phyloP scores from a whole-genome alignment of 2,113 vertebrate genomes.

The Mus spicilegus region DNA sequence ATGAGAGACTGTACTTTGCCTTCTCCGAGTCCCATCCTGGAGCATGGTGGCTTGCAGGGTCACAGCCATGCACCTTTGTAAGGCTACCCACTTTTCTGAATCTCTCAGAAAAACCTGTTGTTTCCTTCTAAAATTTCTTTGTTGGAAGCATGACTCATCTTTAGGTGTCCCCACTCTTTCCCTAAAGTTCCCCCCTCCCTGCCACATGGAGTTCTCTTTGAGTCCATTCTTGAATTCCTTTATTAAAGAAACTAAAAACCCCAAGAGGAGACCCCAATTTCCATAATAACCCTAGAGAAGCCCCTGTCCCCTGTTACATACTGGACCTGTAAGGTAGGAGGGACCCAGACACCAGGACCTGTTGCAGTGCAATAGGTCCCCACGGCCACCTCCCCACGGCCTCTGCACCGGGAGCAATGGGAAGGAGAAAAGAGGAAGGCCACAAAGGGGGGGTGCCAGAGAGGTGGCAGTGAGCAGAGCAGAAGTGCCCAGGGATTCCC shows the following conservation, averaged over 20 bases:
- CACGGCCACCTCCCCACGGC: too few species aligned
- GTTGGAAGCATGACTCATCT: neutral
- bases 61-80: neutral
- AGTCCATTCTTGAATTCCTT: neutral
- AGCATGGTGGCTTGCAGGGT: neutral
- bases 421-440: neutral
- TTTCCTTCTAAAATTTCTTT: neutral
- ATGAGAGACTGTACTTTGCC: neutral
- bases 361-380: too few species aligned
- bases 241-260: neutral
- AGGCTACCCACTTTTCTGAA: neutral
- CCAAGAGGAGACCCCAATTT: neutral
- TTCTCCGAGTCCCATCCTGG: neutral
- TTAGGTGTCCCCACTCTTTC: neutral
- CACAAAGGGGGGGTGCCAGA: neutral
- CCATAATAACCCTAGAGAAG: neutral
- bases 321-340: neutral
- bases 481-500: neutral
- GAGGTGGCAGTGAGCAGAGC: neutral
- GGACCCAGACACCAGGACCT: too few species aligned
- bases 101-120: neutral
- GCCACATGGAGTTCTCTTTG: neutral
- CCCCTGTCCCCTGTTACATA: neutral
- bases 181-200: neutral
- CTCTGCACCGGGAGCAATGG: too few species aligned